phyloP scores from a whole-genome alignment of 2,113 vertebrate genomes.

The Neomonachus schauinslandi region DNA sequence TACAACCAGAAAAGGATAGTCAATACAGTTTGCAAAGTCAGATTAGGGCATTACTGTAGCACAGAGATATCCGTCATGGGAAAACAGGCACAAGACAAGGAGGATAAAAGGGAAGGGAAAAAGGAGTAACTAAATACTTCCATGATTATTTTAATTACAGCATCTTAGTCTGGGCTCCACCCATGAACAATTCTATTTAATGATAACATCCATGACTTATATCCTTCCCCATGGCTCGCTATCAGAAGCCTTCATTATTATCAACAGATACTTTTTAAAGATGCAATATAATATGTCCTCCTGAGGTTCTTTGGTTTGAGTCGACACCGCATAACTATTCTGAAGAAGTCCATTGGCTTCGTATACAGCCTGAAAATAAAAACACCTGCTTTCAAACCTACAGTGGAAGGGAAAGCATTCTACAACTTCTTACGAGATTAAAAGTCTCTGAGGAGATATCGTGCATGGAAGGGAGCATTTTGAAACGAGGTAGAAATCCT shows the following conservation, averaged over 20 bases:
- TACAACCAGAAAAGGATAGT: background rate
- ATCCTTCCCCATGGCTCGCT: background rate
- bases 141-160: slow-evolving; percentile 14
- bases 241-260: slow-evolving; percentile 19
- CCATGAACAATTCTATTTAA: background rate
- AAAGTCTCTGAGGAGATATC: slow-evolving; percentile 35
- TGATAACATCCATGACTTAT: background rate
- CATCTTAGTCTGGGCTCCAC: slow-evolving; percentile 5
- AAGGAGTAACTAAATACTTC: background rate
- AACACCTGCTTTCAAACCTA: slow-evolving; percentile 36
- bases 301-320: slow-evolving; percentile 21
- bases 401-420: background rate
- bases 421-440: slow-evolving; percentile 45
- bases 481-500: slow-evolving; percentile 69
- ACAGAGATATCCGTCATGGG: slow-evolving; percentile 23
- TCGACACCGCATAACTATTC: slow-evolving; percentile 20
- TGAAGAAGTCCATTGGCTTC: slow-evolving; percentile 62
- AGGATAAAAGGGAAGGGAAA: background rate
- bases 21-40: background rate
- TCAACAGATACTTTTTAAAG: background rate
- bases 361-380: slow-evolving; percentile 44
- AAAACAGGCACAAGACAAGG: background rate
- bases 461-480: background rate
- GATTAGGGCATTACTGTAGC: background rate
- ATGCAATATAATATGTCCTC: background rate